A percentile compares a stretch with the other conserved stretches of the same genome.
Conservation (phyloP, 2,113 vertebrate species). For the Pao palembangensis region DNA sequence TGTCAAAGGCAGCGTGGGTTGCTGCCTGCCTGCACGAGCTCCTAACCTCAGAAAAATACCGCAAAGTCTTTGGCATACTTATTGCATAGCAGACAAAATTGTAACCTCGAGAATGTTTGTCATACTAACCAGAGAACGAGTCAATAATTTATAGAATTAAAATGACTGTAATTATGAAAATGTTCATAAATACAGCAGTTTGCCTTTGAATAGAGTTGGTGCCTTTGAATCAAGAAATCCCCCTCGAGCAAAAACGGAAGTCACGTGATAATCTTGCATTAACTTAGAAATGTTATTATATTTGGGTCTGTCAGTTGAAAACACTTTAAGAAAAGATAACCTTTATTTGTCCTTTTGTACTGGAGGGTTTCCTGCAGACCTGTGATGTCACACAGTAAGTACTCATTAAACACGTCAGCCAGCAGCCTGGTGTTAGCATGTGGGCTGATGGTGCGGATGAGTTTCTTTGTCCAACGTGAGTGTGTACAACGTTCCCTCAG, state of each 20-base stretch:
- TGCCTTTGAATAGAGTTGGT: neutral
- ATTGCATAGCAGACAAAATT: slow-evolving; percentile 37
- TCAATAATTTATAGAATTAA: slow-evolving; percentile 17
- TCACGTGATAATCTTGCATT: neutral
- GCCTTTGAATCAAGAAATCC: neutral
- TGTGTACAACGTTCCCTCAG: slow-evolving; percentile 4
- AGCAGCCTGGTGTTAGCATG: neutral
- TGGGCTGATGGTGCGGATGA: no score
- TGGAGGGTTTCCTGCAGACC: no score
- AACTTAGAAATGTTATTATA: neutral
- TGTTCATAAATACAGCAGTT: neutral
- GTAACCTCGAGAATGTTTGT: slow-evolving; percentile 38
- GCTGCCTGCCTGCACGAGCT: slow-evolving; percentile 16
- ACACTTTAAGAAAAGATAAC: no score
- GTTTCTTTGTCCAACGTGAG: slow-evolving; percentile 1
- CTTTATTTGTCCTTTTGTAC: no score
- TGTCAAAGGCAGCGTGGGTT: slow-evolving; percentile 14
- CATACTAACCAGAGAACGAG: slow-evolving; percentile 12
- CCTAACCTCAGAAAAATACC: slow-evolving; percentile 32
- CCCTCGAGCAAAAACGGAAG: neutral
- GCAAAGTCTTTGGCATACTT: slow-evolving; percentile 23
- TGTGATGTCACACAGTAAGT: no score
- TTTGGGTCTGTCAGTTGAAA: neutral
- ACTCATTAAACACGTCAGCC: neutral
- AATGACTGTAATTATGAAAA: slow-evolving; percentile 43